Conservation (phyloP, 2,113 vertebrate species). For the Fukomys damarensis region DNA sequence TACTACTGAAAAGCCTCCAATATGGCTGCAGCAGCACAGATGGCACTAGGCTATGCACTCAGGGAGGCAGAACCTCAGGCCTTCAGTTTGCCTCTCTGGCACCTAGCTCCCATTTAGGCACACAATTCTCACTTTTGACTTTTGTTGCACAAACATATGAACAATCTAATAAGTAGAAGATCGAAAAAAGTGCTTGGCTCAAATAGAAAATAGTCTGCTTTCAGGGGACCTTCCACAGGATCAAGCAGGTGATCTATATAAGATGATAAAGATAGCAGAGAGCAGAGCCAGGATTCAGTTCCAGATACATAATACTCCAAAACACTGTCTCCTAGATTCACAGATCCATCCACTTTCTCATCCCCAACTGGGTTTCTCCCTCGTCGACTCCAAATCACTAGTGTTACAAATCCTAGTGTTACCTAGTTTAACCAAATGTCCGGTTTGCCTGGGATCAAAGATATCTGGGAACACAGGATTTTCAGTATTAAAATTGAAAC, state of each 20-base stretch:
- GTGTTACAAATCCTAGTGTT: neutral
- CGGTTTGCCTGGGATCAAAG: neutral
- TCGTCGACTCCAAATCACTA: neutral
- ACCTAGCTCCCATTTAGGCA: neutral
- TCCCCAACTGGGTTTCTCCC: neutral
- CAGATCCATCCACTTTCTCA: neutral
- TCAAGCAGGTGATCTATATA: neutral
- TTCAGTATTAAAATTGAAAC: neutral
- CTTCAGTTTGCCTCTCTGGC: neutral
- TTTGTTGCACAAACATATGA: neutral
- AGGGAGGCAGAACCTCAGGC: neutral
- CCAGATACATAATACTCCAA: neutral
- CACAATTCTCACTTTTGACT: neutral
- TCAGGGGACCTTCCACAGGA: neutral
- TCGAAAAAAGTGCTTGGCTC: neutral
- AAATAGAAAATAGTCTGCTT: constrained; percentile 12
- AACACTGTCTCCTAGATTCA: neutral
- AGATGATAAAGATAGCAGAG: neutral
- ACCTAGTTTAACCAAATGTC: neutral
- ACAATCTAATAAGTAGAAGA: neutral
- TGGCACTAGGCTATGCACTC: neutral
- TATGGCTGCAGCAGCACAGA: neutral
- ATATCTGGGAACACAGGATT: neutral
- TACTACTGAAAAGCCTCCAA: neutral
- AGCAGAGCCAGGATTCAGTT: neutral